Base-by-base conservation (phyloP, 2,888 invertebrate genomes). In the Augiades crinisus region DNA sequence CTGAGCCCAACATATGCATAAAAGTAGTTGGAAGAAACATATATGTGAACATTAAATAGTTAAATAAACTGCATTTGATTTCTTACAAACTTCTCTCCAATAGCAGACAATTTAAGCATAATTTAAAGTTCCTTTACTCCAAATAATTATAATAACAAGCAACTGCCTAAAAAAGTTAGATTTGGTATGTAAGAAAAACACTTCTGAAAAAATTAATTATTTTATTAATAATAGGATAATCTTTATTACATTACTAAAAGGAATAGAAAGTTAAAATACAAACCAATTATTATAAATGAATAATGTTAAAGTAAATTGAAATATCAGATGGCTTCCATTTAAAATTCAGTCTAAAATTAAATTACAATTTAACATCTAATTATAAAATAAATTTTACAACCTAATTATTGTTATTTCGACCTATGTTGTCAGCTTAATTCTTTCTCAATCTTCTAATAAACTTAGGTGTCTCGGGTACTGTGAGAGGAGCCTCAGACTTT, bases 381-480 rank as follows among this genome's bases (percentile, higher is more conserved):
- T 14, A 16, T 34, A 34, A n/a, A 34, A 34, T 34, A 30, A 45
- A 27, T 8, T 22, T 12, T 24, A 27, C 21, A 34, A 19, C 47
- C 50, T 10, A n/a, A 41, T n/a, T 17, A 6, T 16, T 17, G 16
- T 21, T 12, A 16, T 14, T 4, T 19, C 19, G n/a, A n/a, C 19
- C 5, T 10, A 27, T n/a, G 27, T 21, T 12, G 5, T 10, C 16
- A 13, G 2, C 17, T 17, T 30, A 73, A 50, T 77, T 64, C 59
- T 80, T 69, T 55, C 70, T 79, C 44, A 82, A 62, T 62, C 81
- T 72, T 47, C 85, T 75, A 8, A 89, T 63, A 70, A 91, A 91
- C 53, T 85, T 89, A 0, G 94, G 94, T 54, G 93, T 93, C 47
- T 92, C 86, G 0, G 95, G 93, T 12, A 90, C 81, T 1, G 95